phyloP scores from a whole-genome alignment of 2,113 vertebrate genomes.

The Bostrychus sinensis region DNA sequence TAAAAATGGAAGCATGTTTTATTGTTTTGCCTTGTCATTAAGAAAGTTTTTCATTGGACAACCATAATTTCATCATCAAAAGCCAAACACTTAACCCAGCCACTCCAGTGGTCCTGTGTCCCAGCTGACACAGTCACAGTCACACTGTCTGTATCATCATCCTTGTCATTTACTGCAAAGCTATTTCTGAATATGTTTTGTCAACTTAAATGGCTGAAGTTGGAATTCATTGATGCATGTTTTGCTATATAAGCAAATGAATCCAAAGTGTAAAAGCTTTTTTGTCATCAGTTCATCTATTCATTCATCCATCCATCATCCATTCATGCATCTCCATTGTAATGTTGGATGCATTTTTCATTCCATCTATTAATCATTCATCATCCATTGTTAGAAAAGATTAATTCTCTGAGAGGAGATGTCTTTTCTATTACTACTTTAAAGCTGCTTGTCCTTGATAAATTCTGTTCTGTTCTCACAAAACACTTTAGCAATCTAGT shows the following conservation, averaged over 20 bases:
- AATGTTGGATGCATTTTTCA: slow-evolving; percentile 37
- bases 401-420: slow-evolving; percentile 27
- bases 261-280: slow-evolving; percentile 45
- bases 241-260: slow-evolving; percentile 37
- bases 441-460: slow-evolving; percentile 70
- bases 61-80: slow-evolving; percentile 54
- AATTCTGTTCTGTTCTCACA: background rate
- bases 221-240: slow-evolving; percentile 64
- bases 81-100: slow-evolving; percentile 58
- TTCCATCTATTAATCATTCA: slow-evolving; percentile 41
- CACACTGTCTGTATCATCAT: slow-evolving; percentile 46
- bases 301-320: slow-evolving; percentile 30
- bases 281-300: slow-evolving; percentile 39
- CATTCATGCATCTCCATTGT: slow-evolving; percentile 24
- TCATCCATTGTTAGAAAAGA: slow-evolving; percentile 66
- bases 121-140: slow-evolving; percentile 38
- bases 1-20: slow-evolving; percentile 65
- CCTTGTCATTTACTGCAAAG: slow-evolving; percentile 34
- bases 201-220: slow-evolving; percentile 35
- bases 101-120: slow-evolving; percentile 36
- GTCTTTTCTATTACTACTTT: slow-evolving; percentile 75
- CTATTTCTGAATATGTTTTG: slow-evolving; percentile 43
- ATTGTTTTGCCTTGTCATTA: slow-evolving; percentile 47
- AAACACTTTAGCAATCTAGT: background rate
- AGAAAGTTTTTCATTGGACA: slow-evolving; percentile 45